Evolutionary conservation across 2,113 vertebrate species (phyloP).

Genomic region (Corythornis cristatus): DNA sequence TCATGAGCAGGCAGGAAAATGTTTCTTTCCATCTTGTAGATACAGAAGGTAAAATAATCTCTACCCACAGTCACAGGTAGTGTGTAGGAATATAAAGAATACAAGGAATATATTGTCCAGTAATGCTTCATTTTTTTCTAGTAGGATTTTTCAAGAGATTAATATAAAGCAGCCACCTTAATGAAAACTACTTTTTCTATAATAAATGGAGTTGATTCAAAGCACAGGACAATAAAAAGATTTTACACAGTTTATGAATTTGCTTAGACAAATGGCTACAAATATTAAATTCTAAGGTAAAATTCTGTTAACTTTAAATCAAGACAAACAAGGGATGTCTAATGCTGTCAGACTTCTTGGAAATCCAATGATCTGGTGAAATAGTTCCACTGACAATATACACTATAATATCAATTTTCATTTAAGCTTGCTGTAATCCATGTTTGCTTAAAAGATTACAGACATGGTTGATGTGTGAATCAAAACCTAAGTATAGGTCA

Average conservation of each 20-base stretch:
- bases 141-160: neutral
- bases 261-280: neutral
- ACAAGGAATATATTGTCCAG: neutral
- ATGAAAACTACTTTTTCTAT: neutral
- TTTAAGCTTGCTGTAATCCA: conserved; percentile 31
- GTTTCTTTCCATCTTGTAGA: neutral
- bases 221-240: neutral
- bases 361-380: conserved; percentile 29
- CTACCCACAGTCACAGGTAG: neutral
- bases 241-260: neutral
- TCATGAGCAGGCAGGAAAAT: neutral
- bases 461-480: conserved; percentile 39
- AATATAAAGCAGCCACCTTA: neutral
- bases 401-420: conserved; percentile 42
- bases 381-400: conserved; percentile 25
- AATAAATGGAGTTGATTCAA: neutral
- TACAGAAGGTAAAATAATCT: neutral
- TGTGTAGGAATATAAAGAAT: neutral
- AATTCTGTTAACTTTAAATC: conserved; percentile 14
- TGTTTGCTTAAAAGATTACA: conserved; percentile 68
- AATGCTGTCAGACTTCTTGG: neutral
- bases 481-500: conserved; percentile 47
- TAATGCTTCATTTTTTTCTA: neutral
- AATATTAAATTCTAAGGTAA: conserved; percentile 23
- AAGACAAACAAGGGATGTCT: conserved; percentile 13